These are phyloP conservation scores for Drosophila greeni DNA, from an alignment of 2,888 invertebrate species.

Conservation along the genomic window DNA sequence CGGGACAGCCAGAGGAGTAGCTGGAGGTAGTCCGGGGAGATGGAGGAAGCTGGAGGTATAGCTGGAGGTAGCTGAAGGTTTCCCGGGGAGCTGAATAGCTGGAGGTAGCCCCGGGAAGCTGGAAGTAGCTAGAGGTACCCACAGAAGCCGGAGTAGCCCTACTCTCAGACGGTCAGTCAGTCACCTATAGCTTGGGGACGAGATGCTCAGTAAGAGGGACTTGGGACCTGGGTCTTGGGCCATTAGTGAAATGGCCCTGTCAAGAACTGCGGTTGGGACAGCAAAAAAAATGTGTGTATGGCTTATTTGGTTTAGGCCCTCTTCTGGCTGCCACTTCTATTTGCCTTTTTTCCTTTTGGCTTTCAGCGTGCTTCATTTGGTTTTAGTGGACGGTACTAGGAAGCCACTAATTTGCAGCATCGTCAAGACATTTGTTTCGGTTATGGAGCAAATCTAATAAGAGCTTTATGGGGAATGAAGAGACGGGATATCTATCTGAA, in stretches of 20 bases:
- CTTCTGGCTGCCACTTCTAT: constrained; percentile 12
- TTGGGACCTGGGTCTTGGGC: constrained; percentile 23
- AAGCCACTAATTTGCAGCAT: constrained; percentile 41
- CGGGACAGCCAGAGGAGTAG: constrained; percentile 15
- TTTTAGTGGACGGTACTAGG: constrained; percentile 35
- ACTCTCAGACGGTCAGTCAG: constrained; percentile 23
- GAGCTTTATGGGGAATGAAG: constrained; percentile 17
- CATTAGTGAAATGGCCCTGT: constrained; percentile 63
- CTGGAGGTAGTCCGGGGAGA: neutral
- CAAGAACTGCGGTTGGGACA: constrained; percentile 39
- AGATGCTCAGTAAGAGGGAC: neutral
- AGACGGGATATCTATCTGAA: constrained; percentile 6
- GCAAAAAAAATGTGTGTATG: constrained; percentile 43
- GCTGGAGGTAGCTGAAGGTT: neutral
- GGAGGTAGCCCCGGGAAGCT: neutral
- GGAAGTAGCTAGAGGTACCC: neutral
- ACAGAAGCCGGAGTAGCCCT: constrained; percentile 2
- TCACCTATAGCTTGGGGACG: constrained; percentile 16
- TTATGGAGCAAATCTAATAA: constrained; percentile 32
- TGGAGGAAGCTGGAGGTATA: neutral
- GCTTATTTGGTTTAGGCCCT: constrained; percentile 40
- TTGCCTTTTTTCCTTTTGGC: constrained; percentile 10
- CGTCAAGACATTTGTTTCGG: constrained; percentile 31
- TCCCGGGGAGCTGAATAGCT: neutral
- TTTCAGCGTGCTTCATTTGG: constrained; percentile 24